Percentiles rank a stretch among this genome's conserved stretches.
Conservation (phyloP, 2,113 vertebrate species). For the Amphilophus citrinellus region DNA sequence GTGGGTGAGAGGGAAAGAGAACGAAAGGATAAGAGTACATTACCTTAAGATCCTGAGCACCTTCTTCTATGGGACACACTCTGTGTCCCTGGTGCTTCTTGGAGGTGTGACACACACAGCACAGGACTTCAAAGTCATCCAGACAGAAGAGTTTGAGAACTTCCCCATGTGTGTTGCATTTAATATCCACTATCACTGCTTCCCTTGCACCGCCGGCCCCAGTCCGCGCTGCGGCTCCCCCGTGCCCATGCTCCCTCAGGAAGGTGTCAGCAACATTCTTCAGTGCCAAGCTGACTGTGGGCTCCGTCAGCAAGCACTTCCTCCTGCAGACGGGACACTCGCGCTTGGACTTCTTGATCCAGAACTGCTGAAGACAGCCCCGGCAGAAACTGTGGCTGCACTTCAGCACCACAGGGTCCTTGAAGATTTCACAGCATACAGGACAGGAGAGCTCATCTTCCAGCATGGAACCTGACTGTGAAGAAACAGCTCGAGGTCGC, state of each 20-base stretch:
- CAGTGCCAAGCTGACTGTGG: slow-evolving; percentile 80
- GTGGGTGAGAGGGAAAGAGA: background rate
- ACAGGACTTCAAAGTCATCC: slow-evolving; percentile 80
- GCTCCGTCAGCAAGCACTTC: slow-evolving; percentile 79
- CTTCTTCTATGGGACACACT: slow-evolving; percentile 83
- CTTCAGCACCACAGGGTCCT: slow-evolving; percentile 83
- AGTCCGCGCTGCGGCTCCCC: background rate
- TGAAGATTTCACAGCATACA: slow-evolving; percentile 84
- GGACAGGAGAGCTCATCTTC: slow-evolving; percentile 84
- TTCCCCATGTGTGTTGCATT: slow-evolving; percentile 77
- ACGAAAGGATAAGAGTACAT: background rate
- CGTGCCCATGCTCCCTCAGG: slow-evolving; percentile 68
- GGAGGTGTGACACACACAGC: slow-evolving; percentile 83
- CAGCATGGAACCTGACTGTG: slow-evolving; percentile 68
- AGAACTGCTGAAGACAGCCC: slow-evolving; percentile 81
- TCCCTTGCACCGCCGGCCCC: background rate
- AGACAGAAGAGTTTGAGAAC: slow-evolving; percentile 82
- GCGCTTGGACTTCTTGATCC: slow-evolving; percentile 77
- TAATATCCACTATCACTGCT: slow-evolving; percentile 29
- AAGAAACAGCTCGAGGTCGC: slow-evolving; percentile 74
- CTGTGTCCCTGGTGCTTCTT: slow-evolving; percentile 82
- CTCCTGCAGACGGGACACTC: slow-evolving; percentile 83
- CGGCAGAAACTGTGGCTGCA: slow-evolving; percentile 87
- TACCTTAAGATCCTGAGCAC: slow-evolving; percentile 82
- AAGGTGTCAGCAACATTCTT: slow-evolving; percentile 83